These are phyloP conservation scores for Helostoma temminkii DNA, from an alignment of 2,797 vertebrate genomes.

Conservation along the genomic window DNA sequence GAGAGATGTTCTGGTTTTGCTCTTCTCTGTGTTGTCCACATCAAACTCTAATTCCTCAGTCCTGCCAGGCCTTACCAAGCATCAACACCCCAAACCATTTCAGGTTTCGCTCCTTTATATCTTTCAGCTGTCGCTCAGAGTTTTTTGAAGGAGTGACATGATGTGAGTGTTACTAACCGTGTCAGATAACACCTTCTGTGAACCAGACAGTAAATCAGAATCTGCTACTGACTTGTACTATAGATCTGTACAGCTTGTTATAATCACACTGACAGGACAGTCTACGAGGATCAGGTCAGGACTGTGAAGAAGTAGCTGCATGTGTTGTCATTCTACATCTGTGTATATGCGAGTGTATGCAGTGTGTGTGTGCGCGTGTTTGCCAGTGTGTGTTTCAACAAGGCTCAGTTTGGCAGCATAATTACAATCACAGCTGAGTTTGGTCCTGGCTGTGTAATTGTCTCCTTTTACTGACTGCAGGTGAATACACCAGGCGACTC, in stretches of 20 bases:
- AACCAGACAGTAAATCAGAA: slow-evolving; percentile 18
- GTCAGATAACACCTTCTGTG: slow-evolving; percentile 26
- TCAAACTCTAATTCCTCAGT: not conserved
- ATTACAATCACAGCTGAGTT: slow-evolving; percentile 57
- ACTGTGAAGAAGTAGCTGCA: no score
- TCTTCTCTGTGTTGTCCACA: slow-evolving; percentile 15
- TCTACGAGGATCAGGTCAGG: no score
- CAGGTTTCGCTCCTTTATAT: slow-evolving; percentile 34
- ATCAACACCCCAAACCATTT: slow-evolving; percentile 32
- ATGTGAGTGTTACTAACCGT: slow-evolving; percentile 31
- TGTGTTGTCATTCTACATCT: not conserved
- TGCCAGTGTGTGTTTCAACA: slow-evolving; percentile 9
- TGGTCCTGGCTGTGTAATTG: slow-evolving; percentile 48
- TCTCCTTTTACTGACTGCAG: slow-evolving; percentile 34
- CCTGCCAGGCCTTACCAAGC: slow-evolving; percentile 19
- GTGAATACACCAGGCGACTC: slow-evolving; percentile 41
- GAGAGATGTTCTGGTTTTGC: slow-evolving; percentile 17
- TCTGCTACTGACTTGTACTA: slow-evolving; percentile 7
- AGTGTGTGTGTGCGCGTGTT: slow-evolving; percentile 1
- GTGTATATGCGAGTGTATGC: not conserved
- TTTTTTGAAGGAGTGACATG: slow-evolving; percentile 33
- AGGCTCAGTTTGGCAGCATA: slow-evolving; percentile 40
- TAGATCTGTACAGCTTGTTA: no score
- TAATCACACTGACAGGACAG: no score
- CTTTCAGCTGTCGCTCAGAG: slow-evolving; percentile 31